Percentiles rank a stretch among this genome's conserved stretches.
Conservation (phyloP, 2,888 invertebrate genomes). For the Amphipoea lucens region DNA sequence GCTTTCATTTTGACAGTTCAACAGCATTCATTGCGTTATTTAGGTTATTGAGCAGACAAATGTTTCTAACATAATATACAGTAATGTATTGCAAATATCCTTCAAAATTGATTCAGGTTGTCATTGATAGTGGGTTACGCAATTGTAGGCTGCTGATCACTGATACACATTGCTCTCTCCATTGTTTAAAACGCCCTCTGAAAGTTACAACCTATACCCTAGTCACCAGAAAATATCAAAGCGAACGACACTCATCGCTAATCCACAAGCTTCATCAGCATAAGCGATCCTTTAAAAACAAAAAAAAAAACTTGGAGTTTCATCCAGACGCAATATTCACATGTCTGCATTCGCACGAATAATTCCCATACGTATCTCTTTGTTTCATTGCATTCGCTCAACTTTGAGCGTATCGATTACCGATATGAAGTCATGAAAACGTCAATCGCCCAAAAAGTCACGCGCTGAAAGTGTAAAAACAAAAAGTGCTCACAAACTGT, state of each 20-base stretch:
- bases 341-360: conserved; percentile 3
- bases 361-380: conserved; percentile 21
- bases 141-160: not conserved
- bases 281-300: not conserved
- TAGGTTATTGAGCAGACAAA: not conserved
- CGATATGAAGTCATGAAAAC: conserved; percentile 55
- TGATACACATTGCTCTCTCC: not conserved
- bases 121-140: not conserved
- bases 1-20: not conserved
- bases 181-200: not conserved
- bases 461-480: conserved; percentile 51
- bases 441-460: conserved; percentile 52
- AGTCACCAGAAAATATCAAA: conserved; percentile 8
- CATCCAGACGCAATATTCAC: conserved; percentile 12
- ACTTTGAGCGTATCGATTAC: conserved; percentile 43
- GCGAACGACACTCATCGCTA: not conserved
- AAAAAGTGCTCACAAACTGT: conserved; percentile 58
- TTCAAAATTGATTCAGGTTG: not conserved
- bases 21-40: not conserved
- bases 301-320: too few species aligned
- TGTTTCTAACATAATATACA: not conserved
- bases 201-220: not conserved
- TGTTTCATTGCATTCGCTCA: conserved; percentile 29
- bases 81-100: not conserved
- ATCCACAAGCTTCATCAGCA: not conserved